Percentiles rank a stretch among this genome's conserved stretches.
Conservation (phyloP, 2,888 invertebrate species). For the Entomobrya proxima region DNA sequence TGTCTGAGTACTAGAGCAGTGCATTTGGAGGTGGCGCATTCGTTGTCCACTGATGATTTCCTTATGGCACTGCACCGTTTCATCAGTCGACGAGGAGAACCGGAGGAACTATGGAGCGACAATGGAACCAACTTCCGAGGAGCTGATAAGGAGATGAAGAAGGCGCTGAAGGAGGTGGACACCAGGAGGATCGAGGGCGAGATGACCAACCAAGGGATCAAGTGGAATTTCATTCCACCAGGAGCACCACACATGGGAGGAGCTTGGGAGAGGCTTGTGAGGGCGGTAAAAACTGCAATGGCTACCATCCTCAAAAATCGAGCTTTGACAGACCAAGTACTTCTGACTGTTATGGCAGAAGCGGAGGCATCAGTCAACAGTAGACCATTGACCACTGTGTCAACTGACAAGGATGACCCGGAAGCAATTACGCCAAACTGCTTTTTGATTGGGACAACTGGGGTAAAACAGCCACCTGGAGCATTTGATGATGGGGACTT, state of each 20-base stretch:
- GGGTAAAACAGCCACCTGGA: neutral
- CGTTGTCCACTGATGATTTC: no score
- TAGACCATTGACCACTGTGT: conserved; percentile 5
- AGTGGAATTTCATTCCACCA: no score
- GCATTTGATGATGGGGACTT: neutral
- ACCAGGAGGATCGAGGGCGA: no score
- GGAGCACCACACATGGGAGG: no score
- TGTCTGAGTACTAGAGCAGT: no score
- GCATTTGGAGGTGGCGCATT: no score
- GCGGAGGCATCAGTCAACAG: conserved; percentile 18
- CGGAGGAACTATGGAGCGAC: neutral
- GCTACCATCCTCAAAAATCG: neutral
- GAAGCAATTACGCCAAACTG: conserved; percentile 31
- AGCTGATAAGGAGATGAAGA: neutral
- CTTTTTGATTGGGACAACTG: no score
- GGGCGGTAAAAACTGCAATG: neutral
- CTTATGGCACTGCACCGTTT: no score
- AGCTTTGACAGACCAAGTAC: neutral
- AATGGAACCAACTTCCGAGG: neutral
- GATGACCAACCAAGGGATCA: no score
- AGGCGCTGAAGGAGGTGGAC: neutral
- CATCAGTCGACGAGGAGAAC: no score
- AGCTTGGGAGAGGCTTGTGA: neutral
- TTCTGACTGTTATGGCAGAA: neutral
- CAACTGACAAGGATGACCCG: neutral